Evolutionary conservation across 2,888 invertebrate genomes (phyloP).

Genomic region (Lasioglossum malachurum): DNA sequence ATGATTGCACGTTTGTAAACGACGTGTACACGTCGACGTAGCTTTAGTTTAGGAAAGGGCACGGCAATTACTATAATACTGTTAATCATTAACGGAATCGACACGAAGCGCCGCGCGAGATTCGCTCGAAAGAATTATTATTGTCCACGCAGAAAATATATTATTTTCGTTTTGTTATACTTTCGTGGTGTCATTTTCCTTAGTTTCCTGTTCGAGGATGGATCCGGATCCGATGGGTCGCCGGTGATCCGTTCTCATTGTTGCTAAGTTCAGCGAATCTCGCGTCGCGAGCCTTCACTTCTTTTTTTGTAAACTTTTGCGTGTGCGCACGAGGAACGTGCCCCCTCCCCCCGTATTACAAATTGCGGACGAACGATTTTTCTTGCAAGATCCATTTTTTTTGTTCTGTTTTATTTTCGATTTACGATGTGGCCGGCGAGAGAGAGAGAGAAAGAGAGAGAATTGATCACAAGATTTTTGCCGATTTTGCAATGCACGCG

Average conservation of each 20-base stretch:
- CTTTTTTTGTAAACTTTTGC: conserved; percentile 13
- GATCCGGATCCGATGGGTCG: not conserved
- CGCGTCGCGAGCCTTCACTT: conserved; percentile 17
- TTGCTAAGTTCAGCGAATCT: conserved; percentile 37
- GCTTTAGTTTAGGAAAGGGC: conserved; percentile 61
- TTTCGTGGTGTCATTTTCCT: not conserved
- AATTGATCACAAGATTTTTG: conserved; percentile 26
- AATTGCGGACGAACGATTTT: conserved; percentile 18
- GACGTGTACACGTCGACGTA: conserved; percentile 48
- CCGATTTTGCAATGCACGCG: conserved; percentile 44
- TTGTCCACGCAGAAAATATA: not conserved
- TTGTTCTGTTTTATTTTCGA: conserved; percentile 27
- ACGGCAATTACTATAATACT: conserved; percentile 61
- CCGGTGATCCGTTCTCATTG: not conserved
- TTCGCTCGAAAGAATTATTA: conserved; percentile 33
- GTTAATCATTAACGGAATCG: conserved; percentile 47
- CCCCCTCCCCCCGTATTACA: conserved; percentile 21
- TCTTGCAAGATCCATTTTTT: not conserved
- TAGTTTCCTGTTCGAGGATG: not conserved
- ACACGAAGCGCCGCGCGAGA: conserved; percentile 44
- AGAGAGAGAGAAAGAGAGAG: not conserved
- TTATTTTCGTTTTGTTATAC: conserved; percentile 25
- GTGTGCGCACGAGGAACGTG: not conserved
- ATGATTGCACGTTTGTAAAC: conserved; percentile 44
- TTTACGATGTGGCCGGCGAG: conserved; percentile 6